Base-by-base conservation (phyloP, 2,888 invertebrate species). In the Synanthedon andrenaeformis region DNA sequence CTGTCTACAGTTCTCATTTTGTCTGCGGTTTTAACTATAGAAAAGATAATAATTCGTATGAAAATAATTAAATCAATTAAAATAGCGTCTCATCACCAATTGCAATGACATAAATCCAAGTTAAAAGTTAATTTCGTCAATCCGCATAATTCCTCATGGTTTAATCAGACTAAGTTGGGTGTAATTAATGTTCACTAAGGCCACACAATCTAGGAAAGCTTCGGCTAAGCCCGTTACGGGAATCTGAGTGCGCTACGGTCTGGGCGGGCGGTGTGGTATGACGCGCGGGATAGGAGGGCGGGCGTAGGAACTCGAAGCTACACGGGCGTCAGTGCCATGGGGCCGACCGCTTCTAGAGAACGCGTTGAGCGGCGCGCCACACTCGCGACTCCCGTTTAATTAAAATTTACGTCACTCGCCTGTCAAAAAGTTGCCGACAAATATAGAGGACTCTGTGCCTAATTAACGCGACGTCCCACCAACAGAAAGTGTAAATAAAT, bases 101-200 rank as follows among this genome's bases (percentile, higher is more conserved):
- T 61, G 64, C 65, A 70, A 71, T 69, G 67, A 75, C 77, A 83
- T 85, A 84, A 86, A 84, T 86, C 79, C 80, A 74, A 83, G 83
- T 85, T 85, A 84, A 86, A 86, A 86, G 86, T 86, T 86, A 87
- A 85, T 87, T 87, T 86, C 82, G 83, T 84, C 85, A 85, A 85
- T 86, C 83, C 81, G 79, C 77, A 82, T 87, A 86, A 87, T 86
- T 83, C 85, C 86, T 85, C 82, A 82, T 82, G 85, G 82, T 85
- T 87, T 87, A 87, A 85, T 85, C 84, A 84, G 84, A 79, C 81
- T 84, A 83, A 86, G 85, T 87, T 86, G 76, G 81, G 77, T 82
- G 83, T 85, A 87, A 87, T 87, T 85, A 85, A 87, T 86, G 85
- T 84, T 87, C 84, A 78, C 76, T 86, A 83, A 83, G 85, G 83